Conservation (phyloP, 1,140 invertebrate species). For the Ceratina calcarata region DNA sequence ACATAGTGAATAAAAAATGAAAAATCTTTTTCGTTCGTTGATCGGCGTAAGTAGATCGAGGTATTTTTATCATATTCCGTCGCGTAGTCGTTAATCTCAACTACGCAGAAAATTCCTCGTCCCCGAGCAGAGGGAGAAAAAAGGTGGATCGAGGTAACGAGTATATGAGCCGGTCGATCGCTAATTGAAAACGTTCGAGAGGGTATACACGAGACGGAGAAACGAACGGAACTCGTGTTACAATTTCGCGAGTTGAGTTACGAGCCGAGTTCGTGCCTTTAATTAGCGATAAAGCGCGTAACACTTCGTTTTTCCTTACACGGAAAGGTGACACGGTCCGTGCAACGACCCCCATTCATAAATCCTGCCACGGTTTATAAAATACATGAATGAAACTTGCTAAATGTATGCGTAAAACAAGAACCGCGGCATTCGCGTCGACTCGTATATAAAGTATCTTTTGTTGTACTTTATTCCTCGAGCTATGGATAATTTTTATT, state of each 20-base stretch:
- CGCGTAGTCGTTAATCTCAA: too few relatives aligned
- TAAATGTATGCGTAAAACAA: too few relatives aligned
- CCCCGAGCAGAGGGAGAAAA: not conserved
- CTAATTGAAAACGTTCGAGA: conserved; percentile 9
- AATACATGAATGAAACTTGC: too few relatives aligned
- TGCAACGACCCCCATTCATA: not conserved
- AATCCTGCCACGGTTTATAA: too few relatives aligned
- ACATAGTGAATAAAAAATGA: not conserved
- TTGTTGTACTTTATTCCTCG: too few relatives aligned
- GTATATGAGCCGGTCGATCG: not conserved
- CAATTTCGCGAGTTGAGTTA: conserved; percentile 12
- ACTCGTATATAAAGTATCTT: too few relatives aligned
- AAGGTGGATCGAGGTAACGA: not conserved
- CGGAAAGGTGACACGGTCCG: not conserved
- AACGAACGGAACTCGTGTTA: conserved; percentile 6
- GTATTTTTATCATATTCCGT: too few relatives aligned
- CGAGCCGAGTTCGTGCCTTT: not conserved
- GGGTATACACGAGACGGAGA: not conserved
- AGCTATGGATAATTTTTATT: too few relatives aligned
- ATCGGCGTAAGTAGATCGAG: too few relatives aligned
- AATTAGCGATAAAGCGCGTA: conserved; percentile 16
- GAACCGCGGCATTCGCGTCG: too few relatives aligned
- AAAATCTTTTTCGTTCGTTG: not conserved
- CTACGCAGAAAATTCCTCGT: not conserved
- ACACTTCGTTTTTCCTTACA: conserved; percentile 4